These are phyloP conservation scores for Dicyrtomina minuta DNA, from an alignment of 2,888 invertebrate species.

Conservation along the genomic window DNA sequence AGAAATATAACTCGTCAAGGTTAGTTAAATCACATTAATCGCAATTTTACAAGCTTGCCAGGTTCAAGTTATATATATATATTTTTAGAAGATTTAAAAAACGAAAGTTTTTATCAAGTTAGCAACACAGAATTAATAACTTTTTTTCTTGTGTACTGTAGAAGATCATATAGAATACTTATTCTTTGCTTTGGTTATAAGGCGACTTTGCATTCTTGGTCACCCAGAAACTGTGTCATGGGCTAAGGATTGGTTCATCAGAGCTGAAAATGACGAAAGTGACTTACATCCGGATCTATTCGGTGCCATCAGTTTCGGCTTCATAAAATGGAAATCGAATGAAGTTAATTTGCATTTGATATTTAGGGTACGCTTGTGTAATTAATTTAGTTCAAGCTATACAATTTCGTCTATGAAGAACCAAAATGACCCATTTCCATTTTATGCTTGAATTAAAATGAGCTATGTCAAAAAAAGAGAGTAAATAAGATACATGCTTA, in stretches of 20 bases:
- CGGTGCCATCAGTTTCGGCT: slow-evolving; percentile 5
- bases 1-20: background rate
- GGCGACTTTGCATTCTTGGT: background rate
- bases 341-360: slow-evolving; percentile 18
- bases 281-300: slow-evolving; percentile 8
- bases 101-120: no score
- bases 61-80: no score
- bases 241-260: slow-evolving; percentile 10
- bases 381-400: background rate
- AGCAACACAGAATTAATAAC: background rate
- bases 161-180: slow-evolving; percentile 4
- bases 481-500: no score
- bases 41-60: no score
- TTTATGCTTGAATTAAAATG: no score
- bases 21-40: background rate
- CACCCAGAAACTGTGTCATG: background rate
- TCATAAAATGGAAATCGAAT: background rate
- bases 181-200: slow-evolving; percentile 15
- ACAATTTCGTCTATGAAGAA: no score
- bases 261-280: slow-evolving; percentile 4
- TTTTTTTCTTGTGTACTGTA: background rate
- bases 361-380: slow-evolving; percentile 20
- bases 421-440: no score
- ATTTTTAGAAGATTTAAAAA: no score
- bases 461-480: no score